Evolutionary conservation across 23 tunicate genomes (phyloP).

Genomic region (Styela plicata): DNA sequence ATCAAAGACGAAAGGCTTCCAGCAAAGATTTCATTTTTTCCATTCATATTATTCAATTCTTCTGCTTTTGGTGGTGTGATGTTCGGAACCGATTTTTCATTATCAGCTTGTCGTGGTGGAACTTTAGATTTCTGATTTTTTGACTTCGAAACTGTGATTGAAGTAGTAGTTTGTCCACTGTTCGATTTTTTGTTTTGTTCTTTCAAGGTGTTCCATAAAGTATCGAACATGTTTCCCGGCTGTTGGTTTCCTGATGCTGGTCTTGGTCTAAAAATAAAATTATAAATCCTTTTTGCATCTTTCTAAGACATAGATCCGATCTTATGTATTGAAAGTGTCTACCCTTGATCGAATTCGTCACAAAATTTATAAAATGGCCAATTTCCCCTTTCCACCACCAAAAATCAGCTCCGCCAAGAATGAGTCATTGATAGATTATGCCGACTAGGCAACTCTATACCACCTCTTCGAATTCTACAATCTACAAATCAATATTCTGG

Average conservation of each 20-base stretch:
- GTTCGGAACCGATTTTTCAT: background rate
- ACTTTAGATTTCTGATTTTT: background rate
- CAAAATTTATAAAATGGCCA: too few species aligned
- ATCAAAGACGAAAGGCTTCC: background rate
- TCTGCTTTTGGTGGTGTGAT: background rate
- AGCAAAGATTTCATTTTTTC: background rate
- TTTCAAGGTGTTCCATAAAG: conserved; percentile 27
- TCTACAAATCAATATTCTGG: too few species aligned
- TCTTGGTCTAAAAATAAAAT: too few species aligned
- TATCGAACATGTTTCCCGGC: background rate
- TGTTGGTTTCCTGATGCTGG: background rate
- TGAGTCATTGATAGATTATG: too few species aligned
- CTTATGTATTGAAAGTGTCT: too few species aligned
- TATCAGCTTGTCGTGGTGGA: background rate
- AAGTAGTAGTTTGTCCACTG: background rate
- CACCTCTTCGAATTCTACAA: too few species aligned
- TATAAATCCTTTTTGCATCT: too few species aligned
- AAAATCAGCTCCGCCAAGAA: too few species aligned
- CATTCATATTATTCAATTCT: background rate
- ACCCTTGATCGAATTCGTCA: too few species aligned
- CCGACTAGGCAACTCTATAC: too few species aligned
- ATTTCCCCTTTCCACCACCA: too few species aligned
- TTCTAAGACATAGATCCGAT: too few species aligned
- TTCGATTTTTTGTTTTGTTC: conserved; percentile 12
- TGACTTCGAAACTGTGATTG: background rate